phyloP scores from a whole-genome alignment of 1,140 invertebrate genomes.

The Coptotermes formosanus region DNA sequence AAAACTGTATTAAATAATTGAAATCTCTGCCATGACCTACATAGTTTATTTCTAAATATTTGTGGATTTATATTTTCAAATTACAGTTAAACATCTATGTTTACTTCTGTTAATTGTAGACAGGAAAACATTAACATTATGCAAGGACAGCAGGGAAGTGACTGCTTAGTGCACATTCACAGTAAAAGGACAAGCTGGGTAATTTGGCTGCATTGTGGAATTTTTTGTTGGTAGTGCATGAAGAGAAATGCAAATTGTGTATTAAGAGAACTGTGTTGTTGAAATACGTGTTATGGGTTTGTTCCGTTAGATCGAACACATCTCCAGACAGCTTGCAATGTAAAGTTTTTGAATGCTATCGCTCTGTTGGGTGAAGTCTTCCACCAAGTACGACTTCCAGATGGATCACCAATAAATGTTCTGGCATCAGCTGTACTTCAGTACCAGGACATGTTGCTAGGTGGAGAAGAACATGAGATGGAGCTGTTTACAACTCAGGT shows the following conservation, averaged over 20 bases:
- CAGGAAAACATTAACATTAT: too few relatives aligned
- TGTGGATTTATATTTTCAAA: too few relatives aligned
- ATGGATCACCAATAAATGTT: conserved; percentile 16
- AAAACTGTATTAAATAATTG: too few relatives aligned
- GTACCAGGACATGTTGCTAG: conserved; percentile 27
- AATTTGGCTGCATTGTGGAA: too few relatives aligned
- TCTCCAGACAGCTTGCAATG: conserved; percentile 14
- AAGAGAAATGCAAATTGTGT: not conserved
- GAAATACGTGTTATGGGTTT: not conserved
- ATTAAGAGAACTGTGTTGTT: not conserved
- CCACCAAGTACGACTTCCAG: conserved; percentile 20
- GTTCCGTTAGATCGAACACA: conserved; percentile 15
- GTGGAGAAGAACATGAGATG: conserved; percentile 29
- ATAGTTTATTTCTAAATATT: too few relatives aligned
- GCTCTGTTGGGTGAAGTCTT: conserved; percentile 27
- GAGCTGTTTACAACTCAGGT: conserved; percentile 29
- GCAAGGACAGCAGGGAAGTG: too few relatives aligned
- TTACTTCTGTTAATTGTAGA: too few relatives aligned
- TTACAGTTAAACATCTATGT: too few relatives aligned
- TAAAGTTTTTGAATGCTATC: conserved; percentile 30
- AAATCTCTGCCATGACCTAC: too few relatives aligned
- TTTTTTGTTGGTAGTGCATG: too few relatives aligned
- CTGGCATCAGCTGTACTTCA: conserved; percentile 19
- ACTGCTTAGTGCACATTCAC: too few relatives aligned
- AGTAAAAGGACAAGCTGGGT: too few relatives aligned